A percentile compares a stretch with the other conserved stretches of the same genome.
Evolutionary conservation across 2,888 invertebrate genomes (phyloP).

Genomic region (Charanyca ferruginea): DNA sequence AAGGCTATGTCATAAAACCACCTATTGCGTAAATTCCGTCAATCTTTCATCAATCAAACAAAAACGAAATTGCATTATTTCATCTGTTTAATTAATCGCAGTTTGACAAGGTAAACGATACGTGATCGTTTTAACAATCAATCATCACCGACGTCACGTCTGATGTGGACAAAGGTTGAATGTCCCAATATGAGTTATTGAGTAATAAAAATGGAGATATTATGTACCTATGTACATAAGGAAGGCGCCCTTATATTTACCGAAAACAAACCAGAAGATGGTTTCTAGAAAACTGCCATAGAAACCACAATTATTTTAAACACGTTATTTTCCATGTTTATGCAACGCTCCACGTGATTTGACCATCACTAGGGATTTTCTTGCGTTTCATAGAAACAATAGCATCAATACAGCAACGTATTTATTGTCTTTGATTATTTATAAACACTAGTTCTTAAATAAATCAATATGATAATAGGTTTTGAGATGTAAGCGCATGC

Average conservation of each 20-base stretch:
- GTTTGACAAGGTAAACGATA: slow-evolving; percentile 56
- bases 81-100: slow-evolving; percentile 34
- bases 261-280: background rate
- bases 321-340: slow-evolving; percentile 3
- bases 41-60: slow-evolving; percentile 43
- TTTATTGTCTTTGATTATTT: slow-evolving; percentile 6
- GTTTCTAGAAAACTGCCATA: background rate
- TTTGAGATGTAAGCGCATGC: background rate
- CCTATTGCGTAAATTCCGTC: slow-evolving; percentile 32
- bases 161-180: slow-evolving; percentile 37
- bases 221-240: slow-evolving; percentile 18
- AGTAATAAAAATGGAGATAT: slow-evolving; percentile 12
- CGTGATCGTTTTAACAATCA: slow-evolving; percentile 55
- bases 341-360: background rate
- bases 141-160: slow-evolving; percentile 20
- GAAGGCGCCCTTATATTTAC: slow-evolving; percentile 13
- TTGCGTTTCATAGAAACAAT: slow-evolving; percentile 7
- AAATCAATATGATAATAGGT: slow-evolving; percentile 11
- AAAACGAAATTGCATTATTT: slow-evolving; percentile 35
- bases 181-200: slow-evolving; percentile 34
- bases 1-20: background rate
- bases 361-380: slow-evolving; percentile 13
- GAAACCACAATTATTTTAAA: slow-evolving; percentile 7
- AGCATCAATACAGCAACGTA: background rate
- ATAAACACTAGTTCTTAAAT: background rate